Evolutionary conservation across 2,797 vertebrate genomes (phyloP).

Genomic region (Echiichthys vipera): DNA sequence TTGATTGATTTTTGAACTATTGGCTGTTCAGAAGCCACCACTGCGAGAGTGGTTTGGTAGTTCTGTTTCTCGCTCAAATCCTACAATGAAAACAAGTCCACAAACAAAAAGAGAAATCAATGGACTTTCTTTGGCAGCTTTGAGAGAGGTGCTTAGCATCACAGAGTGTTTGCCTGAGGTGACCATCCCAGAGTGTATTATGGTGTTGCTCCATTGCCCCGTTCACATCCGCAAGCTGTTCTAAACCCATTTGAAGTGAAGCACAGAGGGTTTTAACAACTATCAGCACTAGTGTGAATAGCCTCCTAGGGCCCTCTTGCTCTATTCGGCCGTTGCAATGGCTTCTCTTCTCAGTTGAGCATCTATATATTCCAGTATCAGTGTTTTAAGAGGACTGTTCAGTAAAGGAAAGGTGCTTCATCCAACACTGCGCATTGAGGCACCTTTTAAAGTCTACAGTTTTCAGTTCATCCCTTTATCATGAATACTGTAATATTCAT

Average conservation of each 20-base stretch:
- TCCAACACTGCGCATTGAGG: constrained; percentile 33
- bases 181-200: constrained; percentile 78
- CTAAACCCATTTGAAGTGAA: constrained; percentile 79
- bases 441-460: constrained; percentile 18
- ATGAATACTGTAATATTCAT: background rate
- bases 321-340: constrained; percentile 64
- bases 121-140: constrained; percentile 76
- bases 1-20: constrained; percentile 54
- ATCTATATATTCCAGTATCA: constrained; percentile 55
- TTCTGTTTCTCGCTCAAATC: constrained; percentile 58
- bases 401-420: constrained; percentile 56
- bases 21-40: constrained; percentile 41
- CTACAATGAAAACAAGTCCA: constrained; percentile 67
- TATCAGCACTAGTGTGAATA: constrained; percentile 72
- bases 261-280: constrained; percentile 76
- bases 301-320: constrained; percentile 69
- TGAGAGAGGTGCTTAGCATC: constrained; percentile 75
- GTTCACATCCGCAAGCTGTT: constrained; percentile 77
- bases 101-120: constrained; percentile 75
- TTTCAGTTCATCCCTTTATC: constrained; percentile 25
- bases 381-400: constrained; percentile 58
- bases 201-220: constrained; percentile 75
- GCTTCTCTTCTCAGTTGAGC: constrained; percentile 60
- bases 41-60: constrained; percentile 28
- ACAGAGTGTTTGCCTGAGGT: constrained; percentile 74